Base-by-base conservation (phyloP, 2,888 invertebrate species). In the Hanleya hanleyi region DNA sequence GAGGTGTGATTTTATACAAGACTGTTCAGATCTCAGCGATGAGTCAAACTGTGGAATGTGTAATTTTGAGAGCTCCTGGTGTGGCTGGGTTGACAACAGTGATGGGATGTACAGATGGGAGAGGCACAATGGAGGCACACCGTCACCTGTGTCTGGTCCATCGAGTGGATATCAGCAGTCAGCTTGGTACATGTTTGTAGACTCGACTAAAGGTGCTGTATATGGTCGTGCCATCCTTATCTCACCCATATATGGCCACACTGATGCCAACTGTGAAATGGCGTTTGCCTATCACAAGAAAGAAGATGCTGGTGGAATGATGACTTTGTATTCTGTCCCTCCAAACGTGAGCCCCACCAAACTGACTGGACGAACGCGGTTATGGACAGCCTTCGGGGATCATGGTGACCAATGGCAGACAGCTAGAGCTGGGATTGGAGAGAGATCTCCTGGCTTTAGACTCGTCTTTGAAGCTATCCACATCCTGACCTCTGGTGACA, bases 161-260 rank as follows among this genome's bases (percentile, higher is more conserved):
- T n/a, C 61, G 1, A 51, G 33, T 62, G 89, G 88, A 69, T 81
- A 83, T 62, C 82, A 81, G 6, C 79, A 38, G 5, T 67, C 76
- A 61, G 87, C 87, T n/a, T 84, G 81, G 66, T 89, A 86, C 74
- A 83, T 87, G 82, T 83, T 83, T 75, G 79, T 88, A 32, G 84
- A 84, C 74, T 78, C 87, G 22, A 77, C 81, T 2, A 80, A 77
- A n/a, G 83, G 83, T 35, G 71, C 78, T 35, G 78, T 79, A 64
- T 79, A 77, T 70, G 82, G 84, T 33, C 74, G 75, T 62, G 84
- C 85, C 6, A 73, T 78, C 37, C 72, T 87, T 6, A 70, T 81
- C n/a, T 84, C 85, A 9, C 84, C 86, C 18, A 70, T 72, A 1
- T 83, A 81, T 74, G 86, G 86, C 18, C 75, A 75, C 51, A 76